Evolutionary conservation across 2,797 vertebrate species (phyloP), one percentile per base, ranked within the genome.

Genomic region (Xiphorhynchus erythropygius): DNA sequence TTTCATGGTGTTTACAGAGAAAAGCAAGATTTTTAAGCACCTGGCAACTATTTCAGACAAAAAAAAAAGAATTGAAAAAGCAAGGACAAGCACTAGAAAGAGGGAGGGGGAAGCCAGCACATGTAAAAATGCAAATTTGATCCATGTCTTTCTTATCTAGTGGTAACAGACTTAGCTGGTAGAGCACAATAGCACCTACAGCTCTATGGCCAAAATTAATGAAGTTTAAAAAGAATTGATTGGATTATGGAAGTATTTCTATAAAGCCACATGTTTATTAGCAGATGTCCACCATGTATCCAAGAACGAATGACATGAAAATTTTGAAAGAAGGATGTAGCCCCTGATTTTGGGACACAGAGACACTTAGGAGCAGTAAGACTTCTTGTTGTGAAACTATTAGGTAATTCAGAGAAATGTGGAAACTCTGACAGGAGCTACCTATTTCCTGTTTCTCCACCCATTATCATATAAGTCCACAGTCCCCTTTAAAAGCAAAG

Each of bases 131-230:
- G 93, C 90, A 95, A 94, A 91, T 89, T 71, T 59, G 57, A 84
- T 93, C 73, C 77, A 63, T 73, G 90, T 87, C 67, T 83, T 77
- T 93, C 94, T 96, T 97, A 94, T 97, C 96, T 94, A 44, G 70
- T 73, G 75, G 80, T 57, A 88, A 59, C 90, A 96, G 93, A 93
- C 84, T 65, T 92, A 77, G 69, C 80, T 77, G 1, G 7, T n/a
- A 3, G 13, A 71, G 70, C 22, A 94, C 85, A 93, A 94, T 70
- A 87, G 52, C 89, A 96, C 52, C 87, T 95, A 75, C 87, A 90
- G 83, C 69, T 86, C 85, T 82, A 65, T 79, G 60, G 67, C 52
- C 80, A 86, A 96, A 97, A 96, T 82, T 84, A 97, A 95, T 93
- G 94, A 90, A 82, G 87, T 95, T 86, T 90, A 49, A 90, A 90